Conservation (phyloP, 1,140 invertebrate species). For the Thalassaphorura encarpata region DNA sequence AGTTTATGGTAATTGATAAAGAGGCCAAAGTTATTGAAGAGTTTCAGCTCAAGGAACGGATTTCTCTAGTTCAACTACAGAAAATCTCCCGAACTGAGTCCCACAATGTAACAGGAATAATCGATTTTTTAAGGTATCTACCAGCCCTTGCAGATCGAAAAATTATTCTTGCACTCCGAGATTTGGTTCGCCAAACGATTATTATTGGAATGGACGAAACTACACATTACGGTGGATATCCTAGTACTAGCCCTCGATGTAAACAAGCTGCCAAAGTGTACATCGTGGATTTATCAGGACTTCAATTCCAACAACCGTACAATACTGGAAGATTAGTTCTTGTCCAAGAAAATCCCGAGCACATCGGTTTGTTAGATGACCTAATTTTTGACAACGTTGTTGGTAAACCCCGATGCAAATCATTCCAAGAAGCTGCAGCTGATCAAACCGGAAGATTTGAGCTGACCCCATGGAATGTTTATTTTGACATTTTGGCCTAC, state of each 20-base stretch:
- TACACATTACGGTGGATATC: conserved; percentile 10
- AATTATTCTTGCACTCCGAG: conserved; percentile 7
- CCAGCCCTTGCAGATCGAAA: neutral
- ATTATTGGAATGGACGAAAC: conserved; percentile 9
- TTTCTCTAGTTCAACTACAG: conserved; percentile 3
- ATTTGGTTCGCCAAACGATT: conserved; percentile 14
- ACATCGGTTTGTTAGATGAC: conserved; percentile 12
- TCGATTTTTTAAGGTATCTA: conserved; percentile 6
- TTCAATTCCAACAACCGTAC: conserved; percentile 19
- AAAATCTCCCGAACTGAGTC: conserved; percentile 13
- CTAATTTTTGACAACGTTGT: conserved; percentile 22
- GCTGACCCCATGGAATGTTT: neutral
- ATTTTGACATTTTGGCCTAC: conserved; percentile 8
- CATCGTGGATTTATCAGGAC: conserved; percentile 12
- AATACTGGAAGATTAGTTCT: conserved; percentile 16
- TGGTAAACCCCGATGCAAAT: conserved; percentile 10
- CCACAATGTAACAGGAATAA: conserved; percentile 8
- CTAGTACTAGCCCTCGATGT: neutral
- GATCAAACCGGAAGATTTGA: neutral
- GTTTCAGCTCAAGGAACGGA: neutral
- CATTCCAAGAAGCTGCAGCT: conserved; percentile 2
- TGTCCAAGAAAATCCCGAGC: neutral
- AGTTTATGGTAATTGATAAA: neutral
- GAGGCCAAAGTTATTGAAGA: neutral
- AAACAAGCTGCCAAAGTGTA: conserved; percentile 4